phyloP scores from a whole-genome alignment of 2,113 vertebrate genomes.

The Dolichallabes microphthalmus region DNA sequence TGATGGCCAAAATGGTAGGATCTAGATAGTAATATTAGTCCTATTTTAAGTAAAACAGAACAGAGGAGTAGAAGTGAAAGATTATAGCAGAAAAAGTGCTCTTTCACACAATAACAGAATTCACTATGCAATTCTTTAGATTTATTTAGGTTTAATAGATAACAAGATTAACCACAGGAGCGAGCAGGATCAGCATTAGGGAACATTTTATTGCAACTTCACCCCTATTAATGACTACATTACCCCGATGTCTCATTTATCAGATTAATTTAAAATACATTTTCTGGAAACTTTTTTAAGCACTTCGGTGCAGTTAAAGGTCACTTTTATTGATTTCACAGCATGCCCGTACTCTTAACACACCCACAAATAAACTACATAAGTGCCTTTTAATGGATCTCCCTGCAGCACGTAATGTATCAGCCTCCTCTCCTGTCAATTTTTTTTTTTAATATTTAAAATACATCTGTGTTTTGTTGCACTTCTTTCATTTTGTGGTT shows the following conservation, averaged over 20 bases:
- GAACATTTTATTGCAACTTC: neutral
- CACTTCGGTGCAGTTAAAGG: neutral
- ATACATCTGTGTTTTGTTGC: neutral
- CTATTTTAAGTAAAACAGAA: too few relatives aligned
- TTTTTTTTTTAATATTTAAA: neutral
- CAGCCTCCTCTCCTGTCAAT: neutral
- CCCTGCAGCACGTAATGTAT: neutral
- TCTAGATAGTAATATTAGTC: too few relatives aligned
- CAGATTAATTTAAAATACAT: neutral
- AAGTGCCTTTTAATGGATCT: neutral
- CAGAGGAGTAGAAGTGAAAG: neutral
- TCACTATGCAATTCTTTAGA: neutral
- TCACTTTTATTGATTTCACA: neutral
- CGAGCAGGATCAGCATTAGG: neutral
- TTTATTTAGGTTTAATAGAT: neutral
- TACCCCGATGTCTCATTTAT: neutral
- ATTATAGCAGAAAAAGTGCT: neutral
- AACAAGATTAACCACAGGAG: neutral
- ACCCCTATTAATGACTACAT: neutral
- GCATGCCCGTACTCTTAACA: neutral
- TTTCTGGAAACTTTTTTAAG: constrained; percentile 1
- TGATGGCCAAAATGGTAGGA: too few relatives aligned
- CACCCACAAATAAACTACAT: neutral
- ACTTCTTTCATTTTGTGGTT: neutral
- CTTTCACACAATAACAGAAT: neutral